phyloP scores from a whole-genome alignment of 2,113 vertebrate genomes.

The Phrynocephalus versicolor region DNA sequence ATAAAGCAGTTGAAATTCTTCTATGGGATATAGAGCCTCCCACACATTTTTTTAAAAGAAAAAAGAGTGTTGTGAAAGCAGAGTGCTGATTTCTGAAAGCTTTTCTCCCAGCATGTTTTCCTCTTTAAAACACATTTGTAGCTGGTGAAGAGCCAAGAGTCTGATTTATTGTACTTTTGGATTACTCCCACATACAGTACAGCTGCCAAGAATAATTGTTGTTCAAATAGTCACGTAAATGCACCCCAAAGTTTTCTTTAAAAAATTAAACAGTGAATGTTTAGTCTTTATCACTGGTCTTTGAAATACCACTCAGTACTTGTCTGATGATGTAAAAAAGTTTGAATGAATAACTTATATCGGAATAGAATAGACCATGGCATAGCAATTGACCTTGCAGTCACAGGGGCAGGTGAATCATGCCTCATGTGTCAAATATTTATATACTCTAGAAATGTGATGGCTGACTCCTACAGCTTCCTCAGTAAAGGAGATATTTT shows the following conservation, averaged over 20 bases:
- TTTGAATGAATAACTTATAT: neutral
- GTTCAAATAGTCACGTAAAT: constrained; percentile 9
- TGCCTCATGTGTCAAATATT: neutral
- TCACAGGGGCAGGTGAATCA: neutral
- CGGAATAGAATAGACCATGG: neutral
- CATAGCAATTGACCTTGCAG: neutral
- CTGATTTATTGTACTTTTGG: neutral
- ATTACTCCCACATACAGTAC: neutral
- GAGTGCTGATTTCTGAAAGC: neutral
- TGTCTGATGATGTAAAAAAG: neutral
- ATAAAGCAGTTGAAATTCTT: neutral
- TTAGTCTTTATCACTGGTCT: neutral
- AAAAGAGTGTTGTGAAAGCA: neutral
- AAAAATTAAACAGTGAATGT: neutral
- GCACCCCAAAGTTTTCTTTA: neutral
- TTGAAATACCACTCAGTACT: neutral
- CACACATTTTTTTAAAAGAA: neutral
- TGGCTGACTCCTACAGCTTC: neutral
- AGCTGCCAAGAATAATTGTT: neutral
- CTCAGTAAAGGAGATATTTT: neutral
- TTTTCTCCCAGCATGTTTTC: neutral
- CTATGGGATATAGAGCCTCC: neutral
- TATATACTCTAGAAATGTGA: no score
- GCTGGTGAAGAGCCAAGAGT: neutral
- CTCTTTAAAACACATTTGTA: neutral